phyloP scores from a whole-genome alignment of 1,140 invertebrate species.

The Hyles vespertilio region DNA sequence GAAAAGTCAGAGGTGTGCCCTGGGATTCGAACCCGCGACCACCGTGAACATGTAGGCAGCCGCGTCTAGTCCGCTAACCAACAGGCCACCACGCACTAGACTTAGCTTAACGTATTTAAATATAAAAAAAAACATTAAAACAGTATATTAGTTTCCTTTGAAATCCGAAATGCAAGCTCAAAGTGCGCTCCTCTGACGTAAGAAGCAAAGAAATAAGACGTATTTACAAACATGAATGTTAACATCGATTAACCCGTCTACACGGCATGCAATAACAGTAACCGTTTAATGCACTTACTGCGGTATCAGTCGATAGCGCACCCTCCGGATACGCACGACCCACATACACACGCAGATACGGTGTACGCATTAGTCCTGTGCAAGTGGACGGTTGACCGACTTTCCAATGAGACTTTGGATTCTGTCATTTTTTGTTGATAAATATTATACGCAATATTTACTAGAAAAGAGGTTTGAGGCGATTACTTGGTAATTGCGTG shows the following conservation, averaged over 20 bases:
- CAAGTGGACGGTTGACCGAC: constrained; percentile 34
- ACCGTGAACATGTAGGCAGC: no score
- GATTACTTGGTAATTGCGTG: not conserved
- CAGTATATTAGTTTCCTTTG: no score
- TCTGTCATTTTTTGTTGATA: not conserved
- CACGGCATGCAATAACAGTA: constrained; percentile 30
- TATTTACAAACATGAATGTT: no score
- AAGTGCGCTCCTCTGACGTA: no score
- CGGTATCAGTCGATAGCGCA: constrained; percentile 42
- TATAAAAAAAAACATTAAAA: no score
- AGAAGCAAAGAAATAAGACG: no score
- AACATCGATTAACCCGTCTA: constrained; percentile 1
- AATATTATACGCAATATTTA: constrained; percentile 4
- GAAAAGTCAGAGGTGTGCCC: no score
- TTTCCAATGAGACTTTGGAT: constrained; percentile 10
- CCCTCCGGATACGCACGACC: constrained; percentile 64
- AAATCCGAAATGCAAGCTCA: no score
- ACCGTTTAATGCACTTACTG: constrained; percentile 50
- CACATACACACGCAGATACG: constrained; percentile 30
- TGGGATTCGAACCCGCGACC: no score
- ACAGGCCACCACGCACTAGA: no score
- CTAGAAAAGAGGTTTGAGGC: not conserved
- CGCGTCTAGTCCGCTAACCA: no score
- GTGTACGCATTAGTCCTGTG: constrained; percentile 20
- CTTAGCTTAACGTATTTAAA: no score